These are phyloP conservation scores for Hippocampus guttulatus DNA, from an alignment of 2,113 vertebrate species.

Conservation along the genomic window DNA sequence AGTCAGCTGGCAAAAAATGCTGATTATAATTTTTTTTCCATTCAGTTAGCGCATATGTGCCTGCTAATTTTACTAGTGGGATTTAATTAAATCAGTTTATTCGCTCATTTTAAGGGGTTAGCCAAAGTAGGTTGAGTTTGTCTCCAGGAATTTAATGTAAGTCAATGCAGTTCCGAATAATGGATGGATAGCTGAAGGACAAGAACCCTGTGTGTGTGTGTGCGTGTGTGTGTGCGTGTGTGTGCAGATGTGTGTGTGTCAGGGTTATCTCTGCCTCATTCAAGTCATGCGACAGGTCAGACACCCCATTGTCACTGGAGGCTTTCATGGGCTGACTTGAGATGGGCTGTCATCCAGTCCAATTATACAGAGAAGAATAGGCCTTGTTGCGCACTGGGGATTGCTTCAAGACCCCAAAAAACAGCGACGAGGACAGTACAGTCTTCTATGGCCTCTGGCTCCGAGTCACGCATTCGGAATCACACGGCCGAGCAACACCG, in stretches of 20 bases:
- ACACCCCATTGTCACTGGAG: constrained; percentile 75
- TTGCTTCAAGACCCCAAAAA: constrained; percentile 78
- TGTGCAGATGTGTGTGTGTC: constrained; percentile 4
- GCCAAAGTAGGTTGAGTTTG: background rate
- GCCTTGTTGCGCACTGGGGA: constrained; percentile 76
- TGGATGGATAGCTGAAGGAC: background rate
- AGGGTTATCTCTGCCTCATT: constrained; percentile 70
- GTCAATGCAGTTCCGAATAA: background rate
- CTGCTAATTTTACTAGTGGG: background rate
- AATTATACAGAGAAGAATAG: constrained; percentile 80
- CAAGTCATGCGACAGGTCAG: constrained; percentile 78
- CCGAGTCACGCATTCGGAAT: constrained; percentile 42
- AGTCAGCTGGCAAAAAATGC: too few relatives aligned
- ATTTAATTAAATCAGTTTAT: background rate
- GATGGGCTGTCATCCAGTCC: constrained; percentile 78
- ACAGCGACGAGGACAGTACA: constrained; percentile 66
- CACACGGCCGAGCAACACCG: constrained; percentile 54
- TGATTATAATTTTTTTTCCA: too few relatives aligned
- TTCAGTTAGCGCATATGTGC: too few relatives aligned
- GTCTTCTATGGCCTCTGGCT: constrained; percentile 50
- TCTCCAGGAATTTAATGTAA: background rate
- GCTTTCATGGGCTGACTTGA: constrained; percentile 76
- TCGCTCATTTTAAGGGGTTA: background rate
- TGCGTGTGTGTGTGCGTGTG: constrained; percentile 7
- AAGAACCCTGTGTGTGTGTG: background rate